phyloP scores from a whole-genome alignment of 2,113 vertebrate species.

The Callopanchax toddi region DNA sequence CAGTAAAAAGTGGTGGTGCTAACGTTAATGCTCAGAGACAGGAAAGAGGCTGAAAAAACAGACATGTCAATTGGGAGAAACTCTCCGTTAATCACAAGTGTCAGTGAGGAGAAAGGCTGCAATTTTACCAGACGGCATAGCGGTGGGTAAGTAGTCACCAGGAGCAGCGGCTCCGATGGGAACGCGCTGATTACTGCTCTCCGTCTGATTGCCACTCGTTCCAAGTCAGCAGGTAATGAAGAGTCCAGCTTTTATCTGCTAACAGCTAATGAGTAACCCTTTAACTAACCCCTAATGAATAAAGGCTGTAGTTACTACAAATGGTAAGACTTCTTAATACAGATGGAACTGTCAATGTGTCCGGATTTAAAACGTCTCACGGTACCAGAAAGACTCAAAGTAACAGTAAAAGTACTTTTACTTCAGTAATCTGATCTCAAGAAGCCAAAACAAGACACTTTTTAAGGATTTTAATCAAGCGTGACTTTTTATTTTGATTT shows the following conservation, averaged over 20 bases:
- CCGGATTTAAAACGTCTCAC: slow-evolving; percentile 32
- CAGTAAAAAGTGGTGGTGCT: slow-evolving; percentile 28
- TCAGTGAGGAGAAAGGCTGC: slow-evolving; percentile 26
- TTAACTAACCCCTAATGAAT: slow-evolving; percentile 31
- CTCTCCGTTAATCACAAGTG: slow-evolving; percentile 41
- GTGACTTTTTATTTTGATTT: background rate
- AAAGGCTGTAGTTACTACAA: background rate
- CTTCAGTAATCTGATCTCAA: background rate
- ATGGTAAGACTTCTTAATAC: background rate
- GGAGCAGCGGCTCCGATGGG: slow-evolving; percentile 24
- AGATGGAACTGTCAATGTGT: background rate
- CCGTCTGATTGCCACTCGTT: slow-evolving; percentile 25
- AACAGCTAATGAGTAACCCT: slow-evolving; percentile 24
- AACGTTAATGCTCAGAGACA: slow-evolving; percentile 31
- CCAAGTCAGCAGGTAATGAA: slow-evolving; percentile 14
- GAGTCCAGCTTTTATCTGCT: slow-evolving; percentile 20
- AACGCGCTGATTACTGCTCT: slow-evolving; percentile 28
- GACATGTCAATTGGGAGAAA: slow-evolving; percentile 18
- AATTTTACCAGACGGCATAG: slow-evolving; percentile 31
- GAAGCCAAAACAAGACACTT: background rate
- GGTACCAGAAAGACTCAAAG: too few species aligned
- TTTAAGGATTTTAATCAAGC: background rate
- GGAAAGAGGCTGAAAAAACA: slow-evolving; percentile 12
- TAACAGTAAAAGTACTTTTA: too few species aligned
- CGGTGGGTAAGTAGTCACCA: slow-evolving; percentile 21